Percentiles rank a stretch among this genome's conserved stretches.
Evolutionary conservation across 1,140 invertebrate species (phyloP).

Genomic region (Trissolcus basalis): DNA sequence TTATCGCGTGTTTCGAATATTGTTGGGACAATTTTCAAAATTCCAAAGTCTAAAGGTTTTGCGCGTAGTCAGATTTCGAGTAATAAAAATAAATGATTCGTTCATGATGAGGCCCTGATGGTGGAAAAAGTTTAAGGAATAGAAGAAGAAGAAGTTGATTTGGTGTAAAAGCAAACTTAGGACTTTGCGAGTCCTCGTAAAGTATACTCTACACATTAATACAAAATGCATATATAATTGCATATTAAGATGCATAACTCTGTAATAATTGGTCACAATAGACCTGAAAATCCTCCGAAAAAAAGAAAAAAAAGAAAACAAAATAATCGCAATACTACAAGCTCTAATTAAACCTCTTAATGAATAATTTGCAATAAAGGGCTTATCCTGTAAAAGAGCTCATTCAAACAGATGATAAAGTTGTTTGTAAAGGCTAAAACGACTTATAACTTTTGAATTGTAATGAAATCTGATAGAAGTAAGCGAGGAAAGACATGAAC

Average conservation of each 20-base stretch:
- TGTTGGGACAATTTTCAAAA: conserved; percentile 49
- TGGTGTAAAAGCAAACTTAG: conserved; percentile 6
- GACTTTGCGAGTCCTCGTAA: conserved; percentile 18
- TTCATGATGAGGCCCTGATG: too few species aligned
- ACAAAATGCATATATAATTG: conserved; percentile 17
- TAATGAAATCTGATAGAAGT: conserved; percentile 51
- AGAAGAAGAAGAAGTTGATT: too few species aligned
- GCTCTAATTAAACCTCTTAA: conserved; percentile 51
- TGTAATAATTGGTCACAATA: conserved; percentile 38
- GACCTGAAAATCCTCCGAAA: conserved; percentile 24
- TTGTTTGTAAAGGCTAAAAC: conserved; percentile 56
- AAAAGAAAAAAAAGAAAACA: conserved; percentile 8
- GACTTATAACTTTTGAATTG: conserved; percentile 56
- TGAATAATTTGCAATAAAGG: conserved; percentile 53
- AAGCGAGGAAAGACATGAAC: conserved; percentile 28
- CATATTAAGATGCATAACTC: conserved; percentile 30
- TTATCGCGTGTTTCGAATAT: conserved; percentile 31
- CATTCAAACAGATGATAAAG: conserved; percentile 53
- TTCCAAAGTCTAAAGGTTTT: conserved; percentile 24
- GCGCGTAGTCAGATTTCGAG: conserved; percentile 33
- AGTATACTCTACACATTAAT: conserved; percentile 42
- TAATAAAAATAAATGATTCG: neutral
- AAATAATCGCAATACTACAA: conserved; percentile 49
- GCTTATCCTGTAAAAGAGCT: conserved; percentile 45
- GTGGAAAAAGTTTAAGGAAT: too few species aligned